Evolutionary conservation across 2,888 invertebrate genomes (phyloP), one percentile per base, ranked within the genome.

Genomic region (Sesamia inferens): DNA sequence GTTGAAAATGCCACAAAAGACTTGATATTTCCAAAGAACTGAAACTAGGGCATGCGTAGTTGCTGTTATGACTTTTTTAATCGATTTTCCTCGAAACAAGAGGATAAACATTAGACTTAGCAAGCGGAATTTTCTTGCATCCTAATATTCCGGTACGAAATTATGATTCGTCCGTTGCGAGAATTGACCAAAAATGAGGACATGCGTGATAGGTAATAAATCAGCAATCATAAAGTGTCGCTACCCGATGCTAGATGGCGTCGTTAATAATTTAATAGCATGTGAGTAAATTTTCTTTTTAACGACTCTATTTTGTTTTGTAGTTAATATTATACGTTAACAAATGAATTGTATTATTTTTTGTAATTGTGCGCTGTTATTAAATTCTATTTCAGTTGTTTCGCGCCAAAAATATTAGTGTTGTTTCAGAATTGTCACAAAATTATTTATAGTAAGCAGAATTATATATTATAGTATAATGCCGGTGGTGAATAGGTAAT

Each of bases 191-290:
- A 92, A 93, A 94, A 91, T 92, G 91, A 92, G 94, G 92, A 81
- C 93, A 92, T 84, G 86, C 81, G 79, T 84, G 90, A 89, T 89
- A 88, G 88, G 81, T 86, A 83, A 89, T 90, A 87, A 90, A 90
- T 90, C 84, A 89, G 61, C 81, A 83, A 69, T 80, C 79, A 76
- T 68, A 71, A 83, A 86, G 88, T 94, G 78, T 84, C 59, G 93
- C 96, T 94, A 95, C 91, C 90, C 90, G 90, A 79, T 91, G 83
- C 85, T 84, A 96, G 96, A 93, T 95, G 96, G 96, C 95, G 92
- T 78, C 90, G 71, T 76, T 10, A 71, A 76, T 59, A 79, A 73
- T 68, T 58, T 59, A 61, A 22, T 71, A 22, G 31, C 6, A 19
- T 22, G 19, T 48, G 22, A 11, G 8, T 58, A 73, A 67, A 64